Evolutionary conservation across 2,888 invertebrate species (phyloP).

Genomic region (Pandemis heparana): DNA sequence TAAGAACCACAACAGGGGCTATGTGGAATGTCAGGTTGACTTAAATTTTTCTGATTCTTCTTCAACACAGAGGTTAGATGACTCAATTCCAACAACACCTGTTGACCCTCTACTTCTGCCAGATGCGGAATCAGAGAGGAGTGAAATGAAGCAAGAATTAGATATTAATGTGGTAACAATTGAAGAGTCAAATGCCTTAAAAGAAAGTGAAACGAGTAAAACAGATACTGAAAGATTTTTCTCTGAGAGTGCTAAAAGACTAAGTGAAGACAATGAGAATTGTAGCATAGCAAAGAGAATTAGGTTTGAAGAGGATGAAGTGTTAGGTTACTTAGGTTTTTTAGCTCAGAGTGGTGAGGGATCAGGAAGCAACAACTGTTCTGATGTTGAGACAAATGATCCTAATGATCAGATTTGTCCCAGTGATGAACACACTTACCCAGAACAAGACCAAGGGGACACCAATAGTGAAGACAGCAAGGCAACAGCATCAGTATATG

Average conservation of each 20-base stretch:
- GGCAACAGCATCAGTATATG: conserved; percentile 71
- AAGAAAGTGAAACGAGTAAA: conserved; percentile 71
- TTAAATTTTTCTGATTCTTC: conserved; percentile 79
- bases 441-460: conserved; percentile 69
- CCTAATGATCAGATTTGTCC: conserved; percentile 66
- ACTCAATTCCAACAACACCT: conserved; percentile 74
- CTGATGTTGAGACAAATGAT: conserved; percentile 68
- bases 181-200: conserved; percentile 69
- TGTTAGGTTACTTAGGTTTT: conserved; percentile 60
- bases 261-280: conserved; percentile 69
- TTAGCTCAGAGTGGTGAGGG: conserved; percentile 54
- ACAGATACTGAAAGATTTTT: conserved; percentile 62
- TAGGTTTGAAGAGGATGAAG: conserved; percentile 72
- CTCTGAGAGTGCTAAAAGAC: conserved; percentile 70
- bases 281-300: conserved; percentile 70
- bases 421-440: conserved; percentile 64
- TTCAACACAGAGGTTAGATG: conserved; percentile 73
- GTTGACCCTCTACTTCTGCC: conserved; percentile 78
- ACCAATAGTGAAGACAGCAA: conserved; percentile 78
- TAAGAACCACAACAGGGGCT: conserved; percentile 68
- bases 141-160: conserved; percentile 71
- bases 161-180: conserved; percentile 75
- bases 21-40: conserved; percentile 78
- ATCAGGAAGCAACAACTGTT: conserved; percentile 60
- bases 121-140: conserved; percentile 71